A percentile compares a stretch with the other conserved stretches of the same genome.
phyloP scores from a whole-genome alignment of 2,797 vertebrate genomes.

The Philypnodon macrostomus region DNA sequence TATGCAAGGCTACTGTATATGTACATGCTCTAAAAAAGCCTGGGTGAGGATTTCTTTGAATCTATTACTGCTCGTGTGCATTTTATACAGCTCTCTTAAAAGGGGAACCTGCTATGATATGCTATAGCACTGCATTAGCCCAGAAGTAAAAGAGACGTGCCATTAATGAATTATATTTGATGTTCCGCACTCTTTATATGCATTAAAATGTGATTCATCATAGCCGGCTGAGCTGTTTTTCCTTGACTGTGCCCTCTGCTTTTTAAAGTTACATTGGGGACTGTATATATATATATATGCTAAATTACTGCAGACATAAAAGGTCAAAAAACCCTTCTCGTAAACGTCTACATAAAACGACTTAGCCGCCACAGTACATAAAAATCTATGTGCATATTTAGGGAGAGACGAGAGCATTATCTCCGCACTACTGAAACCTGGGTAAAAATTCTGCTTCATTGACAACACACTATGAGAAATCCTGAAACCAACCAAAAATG shows the following conservation, averaged over 20 bases:
- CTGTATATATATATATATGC: background rate
- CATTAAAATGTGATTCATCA: background rate
- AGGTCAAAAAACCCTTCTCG: background rate
- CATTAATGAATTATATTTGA: background rate
- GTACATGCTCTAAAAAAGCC: no score
- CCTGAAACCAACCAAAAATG: slow-evolving; percentile 58
- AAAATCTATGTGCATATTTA: slow-evolving; percentile 5
- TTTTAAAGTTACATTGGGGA: background rate
- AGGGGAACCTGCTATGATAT: background rate
- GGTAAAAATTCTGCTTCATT: slow-evolving; percentile 32
- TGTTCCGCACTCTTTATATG: background rate
- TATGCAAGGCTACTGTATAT: no score
- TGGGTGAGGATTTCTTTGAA: no score
- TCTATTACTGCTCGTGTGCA: no score
- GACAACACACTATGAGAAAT: slow-evolving; percentile 45
- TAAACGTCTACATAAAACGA: slow-evolving; percentile 1
- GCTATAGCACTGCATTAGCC: background rate
- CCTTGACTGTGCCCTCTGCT: background rate
- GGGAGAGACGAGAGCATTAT: slow-evolving; percentile 1
- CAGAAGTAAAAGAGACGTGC: background rate
- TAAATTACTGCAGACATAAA: background rate
- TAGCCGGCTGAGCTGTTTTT: background rate
- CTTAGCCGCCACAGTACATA: slow-evolving; percentile 1
- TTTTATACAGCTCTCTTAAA: background rate
- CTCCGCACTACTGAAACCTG: slow-evolving; percentile 21